A percentile compares a stretch with the other conserved stretches of the same genome.
Evolutionary conservation across 2,113 vertebrate genomes (phyloP).

Genomic region (Equus quagga): DNA sequence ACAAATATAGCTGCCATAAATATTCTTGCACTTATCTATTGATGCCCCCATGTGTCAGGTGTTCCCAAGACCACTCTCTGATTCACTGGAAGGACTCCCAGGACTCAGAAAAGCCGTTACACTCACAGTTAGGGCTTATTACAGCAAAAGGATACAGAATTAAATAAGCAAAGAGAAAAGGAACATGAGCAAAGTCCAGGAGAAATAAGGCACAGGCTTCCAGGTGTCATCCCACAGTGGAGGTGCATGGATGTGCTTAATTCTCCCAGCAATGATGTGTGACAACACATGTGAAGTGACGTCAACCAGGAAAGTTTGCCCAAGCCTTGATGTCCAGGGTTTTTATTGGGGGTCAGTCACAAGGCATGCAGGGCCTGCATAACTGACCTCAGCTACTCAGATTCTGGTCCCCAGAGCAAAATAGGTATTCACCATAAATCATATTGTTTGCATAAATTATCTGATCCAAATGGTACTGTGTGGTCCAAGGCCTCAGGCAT

Average conservation of each 20-base stretch:
- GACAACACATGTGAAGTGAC: not conserved
- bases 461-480: not conserved
- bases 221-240: not conserved
- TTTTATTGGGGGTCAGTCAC: not conserved
- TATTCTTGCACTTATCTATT: not conserved
- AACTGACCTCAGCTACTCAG: not conserved
- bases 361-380: not conserved
- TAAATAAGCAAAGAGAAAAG: conserved; percentile 28
- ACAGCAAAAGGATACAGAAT: not conserved
- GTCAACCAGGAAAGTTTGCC: not conserved
- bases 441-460: conserved; percentile 17
- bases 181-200: not conserved
- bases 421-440: not conserved
- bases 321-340: not conserved
- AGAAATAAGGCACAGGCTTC: not conserved
- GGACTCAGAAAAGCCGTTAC: not conserved
- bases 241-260: not conserved
- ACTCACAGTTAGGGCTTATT: not conserved
- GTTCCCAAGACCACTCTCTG: not conserved
- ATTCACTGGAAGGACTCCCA: not conserved
- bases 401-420: conserved; percentile 5
- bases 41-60: not conserved
- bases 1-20: conserved; percentile 27
- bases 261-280: not conserved
- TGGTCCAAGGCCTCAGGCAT: not conserved